Conservation (phyloP, 2,888 invertebrate genomes). For the Eupithecia dodoneata region DNA sequence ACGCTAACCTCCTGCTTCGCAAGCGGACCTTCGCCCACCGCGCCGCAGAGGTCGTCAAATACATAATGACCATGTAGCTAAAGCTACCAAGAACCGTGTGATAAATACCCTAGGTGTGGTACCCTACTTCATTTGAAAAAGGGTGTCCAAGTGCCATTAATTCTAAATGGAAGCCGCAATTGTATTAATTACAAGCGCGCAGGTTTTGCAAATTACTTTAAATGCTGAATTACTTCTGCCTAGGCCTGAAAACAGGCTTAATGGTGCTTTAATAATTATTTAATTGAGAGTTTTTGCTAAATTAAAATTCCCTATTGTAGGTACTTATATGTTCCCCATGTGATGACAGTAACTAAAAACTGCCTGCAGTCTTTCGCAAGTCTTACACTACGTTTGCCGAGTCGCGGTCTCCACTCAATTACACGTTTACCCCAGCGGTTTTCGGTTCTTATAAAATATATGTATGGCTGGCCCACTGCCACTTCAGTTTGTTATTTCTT, state of each 20-base stretch:
- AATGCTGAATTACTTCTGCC: neutral
- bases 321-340: no score
- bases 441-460: no score
- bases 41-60: no score
- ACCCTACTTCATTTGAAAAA: neutral
- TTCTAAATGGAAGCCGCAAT: neutral
- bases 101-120: neutral
- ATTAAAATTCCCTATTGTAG: neutral
- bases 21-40: no score
- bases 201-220: slow-evolving; percentile 5
- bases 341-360: no score
- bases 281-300: neutral
- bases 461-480: no score
- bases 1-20: no score
- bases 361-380: no score
- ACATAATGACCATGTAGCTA: neutral
- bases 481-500: no score
- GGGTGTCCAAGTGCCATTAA: neutral
- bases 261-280: slow-evolving; percentile 4
- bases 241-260: slow-evolving; percentile 1
- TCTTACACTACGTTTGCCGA: no score
- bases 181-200: neutral
- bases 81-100: neutral
- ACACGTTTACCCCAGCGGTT: no score
- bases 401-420: no score